Conservation (phyloP, 1,140 invertebrate genomes). For the Oryzaephilus surinamensis region DNA sequence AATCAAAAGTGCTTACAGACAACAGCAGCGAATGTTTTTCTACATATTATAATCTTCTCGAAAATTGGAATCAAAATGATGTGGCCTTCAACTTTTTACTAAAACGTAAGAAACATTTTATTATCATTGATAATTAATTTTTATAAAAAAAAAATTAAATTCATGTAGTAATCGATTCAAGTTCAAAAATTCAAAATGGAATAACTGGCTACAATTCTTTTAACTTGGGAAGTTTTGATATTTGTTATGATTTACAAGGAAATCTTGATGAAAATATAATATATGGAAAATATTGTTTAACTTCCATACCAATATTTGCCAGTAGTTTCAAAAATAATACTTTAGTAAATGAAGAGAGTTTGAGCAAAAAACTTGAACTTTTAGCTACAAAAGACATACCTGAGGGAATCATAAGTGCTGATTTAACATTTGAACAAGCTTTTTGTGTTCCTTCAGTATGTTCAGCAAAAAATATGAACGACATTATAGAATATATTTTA, state of each 20-base stretch:
- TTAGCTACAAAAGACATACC: neutral
- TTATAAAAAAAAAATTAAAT: too few species aligned
- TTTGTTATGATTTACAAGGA: constrained; percentile 3
- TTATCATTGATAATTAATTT: too few species aligned
- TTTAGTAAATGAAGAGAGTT: neutral
- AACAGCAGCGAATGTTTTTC: too few species aligned
- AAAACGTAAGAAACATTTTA: too few species aligned
- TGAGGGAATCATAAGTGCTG: neutral
- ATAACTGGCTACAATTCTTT: neutral
- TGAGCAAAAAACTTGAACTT: neutral
- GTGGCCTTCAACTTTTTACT: too few species aligned
- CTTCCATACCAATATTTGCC: neutral
- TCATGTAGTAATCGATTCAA: constrained; percentile 1
- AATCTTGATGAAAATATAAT: neutral
- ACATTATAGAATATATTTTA: too few species aligned
- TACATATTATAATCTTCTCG: too few species aligned
- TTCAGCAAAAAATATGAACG: constrained; percentile 1
- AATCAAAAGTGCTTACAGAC: too few species aligned
- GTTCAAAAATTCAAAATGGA: neutral
- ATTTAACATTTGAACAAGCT: neutral
- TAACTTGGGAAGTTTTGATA: constrained; percentile 2
- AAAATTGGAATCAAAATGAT: too few species aligned
- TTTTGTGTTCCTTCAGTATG: constrained; percentile 6
- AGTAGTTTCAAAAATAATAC: neutral
- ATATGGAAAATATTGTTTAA: constrained; percentile 3